A percentile compares a stretch with the other conserved stretches of the same genome.
These are phyloP conservation scores for Phaethornis superciliosus DNA, from an alignment of 2,113 vertebrate genomes.

Conservation along the genomic window DNA sequence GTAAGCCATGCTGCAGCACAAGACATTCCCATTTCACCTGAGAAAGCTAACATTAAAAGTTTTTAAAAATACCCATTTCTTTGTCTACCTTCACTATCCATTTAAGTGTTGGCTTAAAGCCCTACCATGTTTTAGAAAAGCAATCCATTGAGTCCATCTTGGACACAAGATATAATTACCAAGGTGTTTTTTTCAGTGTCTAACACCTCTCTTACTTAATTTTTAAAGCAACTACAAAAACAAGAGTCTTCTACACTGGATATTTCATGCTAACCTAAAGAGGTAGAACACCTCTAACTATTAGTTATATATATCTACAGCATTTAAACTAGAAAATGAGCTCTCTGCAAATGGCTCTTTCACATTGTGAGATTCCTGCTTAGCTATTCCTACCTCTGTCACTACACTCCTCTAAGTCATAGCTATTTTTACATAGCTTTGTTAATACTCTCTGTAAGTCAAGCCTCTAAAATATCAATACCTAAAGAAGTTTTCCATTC, in stretches of 20 bases:
- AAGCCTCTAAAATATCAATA: neutral
- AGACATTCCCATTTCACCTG: neutral
- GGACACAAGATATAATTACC: neutral
- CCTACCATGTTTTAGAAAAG: neutral
- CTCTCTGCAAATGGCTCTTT: neutral
- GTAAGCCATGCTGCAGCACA: neutral
- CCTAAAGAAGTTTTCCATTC: neutral
- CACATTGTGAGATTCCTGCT: neutral
- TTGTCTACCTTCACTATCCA: neutral
- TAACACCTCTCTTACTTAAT: neutral
- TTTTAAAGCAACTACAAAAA: neutral
- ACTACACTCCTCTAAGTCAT: neutral
- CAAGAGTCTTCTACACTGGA: rapidly evolving
- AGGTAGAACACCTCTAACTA: neutral
- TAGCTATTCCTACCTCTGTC: neutral
- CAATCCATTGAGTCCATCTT: neutral
- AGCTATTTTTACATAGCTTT: neutral
- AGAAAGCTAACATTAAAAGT: neutral
- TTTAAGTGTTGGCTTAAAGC: neutral
- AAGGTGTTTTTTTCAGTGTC: neutral
- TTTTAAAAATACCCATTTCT: neutral
- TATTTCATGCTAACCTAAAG: neutral
- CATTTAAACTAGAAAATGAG: neutral
- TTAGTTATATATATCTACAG: neutral
- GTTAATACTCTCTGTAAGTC: neutral